Conservation (phyloP, 2,113 vertebrate species). For the Campylomormyrus numenius region DNA sequence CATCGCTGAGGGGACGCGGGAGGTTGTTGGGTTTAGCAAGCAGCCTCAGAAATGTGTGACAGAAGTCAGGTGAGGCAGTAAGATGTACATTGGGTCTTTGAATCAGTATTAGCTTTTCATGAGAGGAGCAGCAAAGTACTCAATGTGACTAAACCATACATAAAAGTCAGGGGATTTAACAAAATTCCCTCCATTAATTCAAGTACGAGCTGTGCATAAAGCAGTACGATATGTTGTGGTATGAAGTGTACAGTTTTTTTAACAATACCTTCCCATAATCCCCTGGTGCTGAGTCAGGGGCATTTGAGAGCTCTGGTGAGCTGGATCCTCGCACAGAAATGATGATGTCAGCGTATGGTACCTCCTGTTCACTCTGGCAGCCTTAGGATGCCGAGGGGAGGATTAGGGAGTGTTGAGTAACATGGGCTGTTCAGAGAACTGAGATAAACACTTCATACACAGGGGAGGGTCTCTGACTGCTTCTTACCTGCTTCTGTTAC, state of each 20-base stretch:
- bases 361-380: slow-evolving; percentile 57
- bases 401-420: background rate
- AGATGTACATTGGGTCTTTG: background rate
- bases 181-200: background rate
- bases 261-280: slow-evolving; percentile 45
- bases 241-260: background rate
- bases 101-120: background rate
- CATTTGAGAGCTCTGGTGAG: slow-evolving; percentile 57
- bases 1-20: slow-evolving; percentile 41
- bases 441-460: background rate
- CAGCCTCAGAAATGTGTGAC: background rate
- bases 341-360: slow-evolving; percentile 67
- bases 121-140: background rate
- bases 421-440: background rate
- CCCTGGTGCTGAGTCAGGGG: slow-evolving; percentile 36
- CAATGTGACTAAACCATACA: background rate
- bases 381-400: slow-evolving; percentile 36
- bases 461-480: background rate
- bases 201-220: background rate
- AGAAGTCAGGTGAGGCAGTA: background rate
- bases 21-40: background rate
- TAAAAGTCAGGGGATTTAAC: background rate
- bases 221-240: background rate
- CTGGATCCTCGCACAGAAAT: slow-evolving; percentile 62
- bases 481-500: slow-evolving; percentile 44